Conservation (phyloP, 2,888 invertebrate genomes). For the Teleiodes luculella region DNA sequence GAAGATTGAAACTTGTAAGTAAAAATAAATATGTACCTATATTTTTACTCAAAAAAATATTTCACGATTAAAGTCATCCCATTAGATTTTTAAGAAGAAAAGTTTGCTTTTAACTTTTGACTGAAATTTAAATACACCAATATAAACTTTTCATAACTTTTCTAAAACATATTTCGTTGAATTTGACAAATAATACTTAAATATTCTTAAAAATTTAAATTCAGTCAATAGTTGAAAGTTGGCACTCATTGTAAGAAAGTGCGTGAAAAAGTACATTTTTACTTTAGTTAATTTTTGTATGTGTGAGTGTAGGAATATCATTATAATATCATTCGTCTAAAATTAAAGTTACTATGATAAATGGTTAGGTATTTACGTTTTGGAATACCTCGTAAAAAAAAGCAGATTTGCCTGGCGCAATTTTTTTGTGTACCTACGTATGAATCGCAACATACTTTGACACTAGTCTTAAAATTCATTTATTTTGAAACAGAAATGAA, state of each 20-base stretch:
- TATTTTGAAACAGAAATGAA: too few relatives aligned
- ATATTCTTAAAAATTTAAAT: too few relatives aligned
- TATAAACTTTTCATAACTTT: too few relatives aligned
- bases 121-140: too few relatives aligned
- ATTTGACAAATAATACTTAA: too few relatives aligned
- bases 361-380: neutral
- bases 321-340: neutral
- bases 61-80: conserved; percentile 8
- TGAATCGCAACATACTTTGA: neutral
- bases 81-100: neutral
- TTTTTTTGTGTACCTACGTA: neutral
- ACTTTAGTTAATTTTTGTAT: conserved; percentile 31
- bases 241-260: conserved; percentile 25
- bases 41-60: conserved; percentile 1
- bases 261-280: conserved; percentile 53
- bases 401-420: neutral
- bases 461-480: too few relatives aligned
- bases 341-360: neutral
- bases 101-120: conserved; percentile 5
- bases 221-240: conserved; percentile 31
- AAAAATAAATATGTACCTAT: too few relatives aligned
- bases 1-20: too few relatives aligned
- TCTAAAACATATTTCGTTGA: too few relatives aligned
- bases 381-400: neutral
- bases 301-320: conserved; percentile 10